Percentiles rank a stretch among this genome's conserved stretches.
Conservation (phyloP, 2,888 invertebrate species). For the Stenchaetothrips biformis region DNA sequence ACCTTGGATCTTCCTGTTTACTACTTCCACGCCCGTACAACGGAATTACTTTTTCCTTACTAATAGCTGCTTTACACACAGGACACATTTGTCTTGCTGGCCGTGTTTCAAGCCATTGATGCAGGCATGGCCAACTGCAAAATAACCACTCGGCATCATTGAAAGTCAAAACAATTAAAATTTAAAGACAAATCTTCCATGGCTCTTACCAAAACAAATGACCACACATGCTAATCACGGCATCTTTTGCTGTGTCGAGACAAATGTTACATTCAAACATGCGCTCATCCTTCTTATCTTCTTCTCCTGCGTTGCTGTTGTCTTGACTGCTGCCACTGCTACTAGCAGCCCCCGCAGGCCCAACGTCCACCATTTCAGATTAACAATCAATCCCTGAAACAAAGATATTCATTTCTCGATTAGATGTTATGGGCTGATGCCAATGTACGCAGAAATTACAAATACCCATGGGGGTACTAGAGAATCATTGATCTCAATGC, state of each 20-base stretch:
- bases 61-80: constrained; percentile 97
- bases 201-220: constrained; percentile 86
- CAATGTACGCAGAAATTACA: neutral
- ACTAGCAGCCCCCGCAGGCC: neutral
- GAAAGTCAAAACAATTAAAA: neutral
- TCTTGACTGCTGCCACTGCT: neutral
- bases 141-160: constrained; percentile 9
- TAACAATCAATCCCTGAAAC: neutral
- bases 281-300: constrained; percentile 72
- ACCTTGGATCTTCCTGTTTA: constrained; percentile 86
- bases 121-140: constrained; percentile 87
- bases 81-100: constrained; percentile 92
- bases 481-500: neutral
- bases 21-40: constrained; percentile 91
- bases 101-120: constrained; percentile 95
- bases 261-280: constrained; percentile 98
- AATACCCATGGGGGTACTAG: neutral
- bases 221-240: constrained; percentile 97
- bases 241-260: constrained; percentile 94
- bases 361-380: neutral
- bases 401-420: neutral
- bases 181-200: neutral
- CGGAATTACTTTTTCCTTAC: constrained; percentile 95
- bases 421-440: neutral
- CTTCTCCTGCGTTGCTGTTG: constrained; percentile 49